Base-by-base conservation (phyloP, 2,888 invertebrate genomes). In the Apamea epomidion region DNA sequence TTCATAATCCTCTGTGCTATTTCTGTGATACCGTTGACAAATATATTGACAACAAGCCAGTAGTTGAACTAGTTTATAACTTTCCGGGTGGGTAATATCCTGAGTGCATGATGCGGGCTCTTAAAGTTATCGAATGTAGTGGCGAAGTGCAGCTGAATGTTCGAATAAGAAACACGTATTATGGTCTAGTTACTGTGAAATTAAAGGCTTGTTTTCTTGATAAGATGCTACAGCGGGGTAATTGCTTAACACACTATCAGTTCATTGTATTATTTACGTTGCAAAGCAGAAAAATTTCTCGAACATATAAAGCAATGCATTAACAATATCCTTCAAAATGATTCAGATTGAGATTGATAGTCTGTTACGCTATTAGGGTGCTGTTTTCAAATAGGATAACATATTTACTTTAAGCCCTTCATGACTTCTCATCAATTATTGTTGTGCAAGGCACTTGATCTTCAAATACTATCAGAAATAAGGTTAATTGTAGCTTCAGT, bases 21-120 rank as follows among this genome's bases (percentile, higher is more conserved):
- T 86, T 87, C 85, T 84, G 74, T 81, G 87, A 82, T 87, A 87
- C 37, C 42, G 84, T 82, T 84, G 87, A 86, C 87, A 86, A 86
- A 86, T 82, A 85, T 87, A 84, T 77, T 77, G 87, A 87, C 73
- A 78, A 67, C 76, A 54, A 48, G 5, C 76, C 65, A 60, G 68
- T 76, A 72, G 76, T 78, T 77, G 62, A 54, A 68, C 62, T 86
- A 79, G 76, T 85, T 83, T 70, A 83, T 75, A 72, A 25, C 60
- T 51, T 75, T 76, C 72, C 54, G 69, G 75, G 65, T 80, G 60
- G 83, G 76, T 87, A 74, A 88, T 88, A 88, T 78, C 77, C 73
- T 82, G 80, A 87, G 87, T 82, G 82, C 72, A 78, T 80, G 82
- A 77, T 87, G 77, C 78, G 70, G 79, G 69, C 42, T 85, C 86